phyloP scores from a whole-genome alignment of 2,797 vertebrate species.

The Pantherophis vulpinus region DNA sequence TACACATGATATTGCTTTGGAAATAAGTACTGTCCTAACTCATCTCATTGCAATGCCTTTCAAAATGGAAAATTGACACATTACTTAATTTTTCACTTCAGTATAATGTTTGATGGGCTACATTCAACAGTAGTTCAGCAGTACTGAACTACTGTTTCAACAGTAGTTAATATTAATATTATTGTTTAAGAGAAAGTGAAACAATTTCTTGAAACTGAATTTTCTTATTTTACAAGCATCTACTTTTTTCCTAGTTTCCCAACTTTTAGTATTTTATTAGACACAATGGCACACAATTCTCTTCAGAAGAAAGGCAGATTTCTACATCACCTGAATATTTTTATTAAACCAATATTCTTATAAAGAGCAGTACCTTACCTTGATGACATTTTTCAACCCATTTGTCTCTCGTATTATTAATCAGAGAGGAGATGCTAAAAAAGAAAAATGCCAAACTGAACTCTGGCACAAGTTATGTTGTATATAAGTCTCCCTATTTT shows the following conservation, averaged over 20 bases:
- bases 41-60: neutral
- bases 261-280: neutral
- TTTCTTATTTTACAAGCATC: neutral
- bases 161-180: no score
- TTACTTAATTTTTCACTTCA: neutral
- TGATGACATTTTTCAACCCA: neutral
- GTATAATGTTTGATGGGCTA: neutral
- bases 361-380: conserved; percentile 13
- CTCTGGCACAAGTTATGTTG: neutral
- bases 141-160: neutral
- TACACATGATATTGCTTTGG: neutral
- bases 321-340: neutral
- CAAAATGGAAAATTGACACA: neutral
- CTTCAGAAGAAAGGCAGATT: neutral
- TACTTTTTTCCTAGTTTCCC: neutral
- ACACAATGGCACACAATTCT: neutral
- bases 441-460: conserved; percentile 20
- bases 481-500: neutral
- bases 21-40: neutral
- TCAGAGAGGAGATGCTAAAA: conserved; percentile 19
- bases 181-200: neutral
- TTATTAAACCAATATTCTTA: neutral
- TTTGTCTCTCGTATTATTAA: conserved; percentile 32
- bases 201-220: neutral
- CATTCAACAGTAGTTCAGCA: neutral